These are phyloP conservation scores for Bombus huntii DNA, from an alignment of 1,140 invertebrate species.

Conservation along the genomic window DNA sequence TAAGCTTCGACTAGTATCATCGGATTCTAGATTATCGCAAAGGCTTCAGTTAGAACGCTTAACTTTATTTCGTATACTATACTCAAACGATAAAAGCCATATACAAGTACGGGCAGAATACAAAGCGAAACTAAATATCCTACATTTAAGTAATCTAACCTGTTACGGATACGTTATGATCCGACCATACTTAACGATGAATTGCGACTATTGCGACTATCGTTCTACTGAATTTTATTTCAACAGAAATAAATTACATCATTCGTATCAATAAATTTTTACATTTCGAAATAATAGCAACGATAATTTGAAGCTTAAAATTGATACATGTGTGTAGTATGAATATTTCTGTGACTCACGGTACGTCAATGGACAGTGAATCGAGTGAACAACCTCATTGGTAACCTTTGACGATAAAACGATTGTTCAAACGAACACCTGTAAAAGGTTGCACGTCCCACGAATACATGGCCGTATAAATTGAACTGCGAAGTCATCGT, in stretches of 20 bases:
- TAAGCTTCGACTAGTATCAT: neutral
- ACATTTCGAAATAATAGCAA: neutral
- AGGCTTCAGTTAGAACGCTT: neutral
- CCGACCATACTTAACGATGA: neutral
- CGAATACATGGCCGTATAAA: conserved; percentile 23
- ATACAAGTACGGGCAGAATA: neutral
- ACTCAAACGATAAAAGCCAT: neutral
- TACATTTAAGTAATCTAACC: neutral
- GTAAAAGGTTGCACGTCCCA: conserved; percentile 3
- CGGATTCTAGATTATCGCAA: neutral
- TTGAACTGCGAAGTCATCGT: conserved; percentile 14
- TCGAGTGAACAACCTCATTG: neutral
- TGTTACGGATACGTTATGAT: too few species aligned
- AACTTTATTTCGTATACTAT: neutral
- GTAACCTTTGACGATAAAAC: conserved; percentile 13
- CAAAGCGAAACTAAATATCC: neutral
- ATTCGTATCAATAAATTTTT: neutral
- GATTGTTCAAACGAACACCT: neutral
- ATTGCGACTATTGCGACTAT: neutral
- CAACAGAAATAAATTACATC: neutral
- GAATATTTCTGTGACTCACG: neutral
- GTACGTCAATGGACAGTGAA: neutral
- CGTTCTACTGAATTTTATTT: neutral
- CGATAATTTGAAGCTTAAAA: neutral
- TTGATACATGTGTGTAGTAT: too few species aligned